These are phyloP conservation scores for Harmothoe impar DNA, from an alignment of 2,888 invertebrate genomes.

Conservation along the genomic window DNA sequence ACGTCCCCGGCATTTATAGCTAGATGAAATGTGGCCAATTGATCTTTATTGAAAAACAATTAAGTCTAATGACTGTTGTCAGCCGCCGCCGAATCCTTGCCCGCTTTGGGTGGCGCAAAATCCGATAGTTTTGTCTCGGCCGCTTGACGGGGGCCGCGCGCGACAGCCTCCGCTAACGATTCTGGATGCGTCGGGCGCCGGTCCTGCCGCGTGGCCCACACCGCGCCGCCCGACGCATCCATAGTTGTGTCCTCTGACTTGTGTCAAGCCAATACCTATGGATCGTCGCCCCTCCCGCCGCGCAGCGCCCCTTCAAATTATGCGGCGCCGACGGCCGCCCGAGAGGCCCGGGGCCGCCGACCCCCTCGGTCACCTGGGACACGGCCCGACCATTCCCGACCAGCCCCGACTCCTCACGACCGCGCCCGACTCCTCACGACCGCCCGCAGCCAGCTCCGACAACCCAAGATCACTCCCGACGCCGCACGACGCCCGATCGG, in stretches of 20 bases:
- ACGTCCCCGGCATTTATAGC: slow-evolving; percentile 55
- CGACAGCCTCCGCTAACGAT: slow-evolving; percentile 54
- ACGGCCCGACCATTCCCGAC: not conserved
- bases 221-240: slow-evolving; percentile 33
- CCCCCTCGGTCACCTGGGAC: not conserved
- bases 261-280: slow-evolving; percentile 50
- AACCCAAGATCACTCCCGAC: not conserved
- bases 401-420: not conserved
- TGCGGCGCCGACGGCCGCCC: slow-evolving; percentile 25
- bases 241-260: slow-evolving; percentile 48
- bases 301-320: slow-evolving; percentile 42
- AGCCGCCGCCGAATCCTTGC: slow-evolving; percentile 31
- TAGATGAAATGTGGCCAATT: slow-evolving; percentile 64
- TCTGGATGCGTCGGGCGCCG: slow-evolving; percentile 51
- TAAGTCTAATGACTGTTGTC: slow-evolving; percentile 67
- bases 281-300: slow-evolving; percentile 29
- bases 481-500: not conserved
- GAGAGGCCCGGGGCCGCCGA: not conserved
- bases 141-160: slow-evolving; percentile 48
- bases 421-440: not conserved
- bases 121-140: slow-evolving; percentile 56
- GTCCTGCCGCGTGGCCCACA: slow-evolving; percentile 15
- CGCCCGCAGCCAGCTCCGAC: not conserved
- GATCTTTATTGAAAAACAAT: slow-evolving; percentile 69
- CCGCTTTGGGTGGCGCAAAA: slow-evolving; percentile 53